A percentile compares a stretch with the other conserved stretches of the same genome.
Evolutionary conservation across 2,888 invertebrate genomes (phyloP).

Genomic region (Diplolepis rosae): DNA sequence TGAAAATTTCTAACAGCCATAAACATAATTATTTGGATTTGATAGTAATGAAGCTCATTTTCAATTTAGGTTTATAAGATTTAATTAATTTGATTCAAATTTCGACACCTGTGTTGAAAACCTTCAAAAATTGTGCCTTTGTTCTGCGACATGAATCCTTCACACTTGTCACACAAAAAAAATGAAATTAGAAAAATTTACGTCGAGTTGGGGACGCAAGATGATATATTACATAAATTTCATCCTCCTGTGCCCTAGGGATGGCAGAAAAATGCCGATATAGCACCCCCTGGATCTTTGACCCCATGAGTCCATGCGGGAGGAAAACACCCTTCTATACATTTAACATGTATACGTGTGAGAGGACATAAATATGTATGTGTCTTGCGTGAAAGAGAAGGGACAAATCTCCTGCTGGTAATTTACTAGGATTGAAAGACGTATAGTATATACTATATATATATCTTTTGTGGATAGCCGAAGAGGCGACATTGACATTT

Average conservation of each 20-base stretch:
- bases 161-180: not conserved
- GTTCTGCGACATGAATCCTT: not conserved
- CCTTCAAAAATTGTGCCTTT: not conserved
- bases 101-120: too few relatives aligned
- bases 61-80: too few relatives aligned
- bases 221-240: not conserved
- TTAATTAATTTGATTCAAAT: too few relatives aligned
- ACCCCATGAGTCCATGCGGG: not conserved
- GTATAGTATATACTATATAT: too few relatives aligned
- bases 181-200: not conserved
- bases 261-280: not conserved
- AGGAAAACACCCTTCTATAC: slow-evolving; percentile 5
- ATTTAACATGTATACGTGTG: not conserved
- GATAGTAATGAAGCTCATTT: too few relatives aligned
- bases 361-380: not conserved
- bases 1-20: too few relatives aligned
- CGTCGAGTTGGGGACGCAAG: not conserved
- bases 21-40: too few relatives aligned
- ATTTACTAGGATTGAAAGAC: not conserved
- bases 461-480: not conserved
- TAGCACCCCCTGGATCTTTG: not conserved
- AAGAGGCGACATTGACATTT: not conserved
- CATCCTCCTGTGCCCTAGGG: not conserved
- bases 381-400: not conserved
- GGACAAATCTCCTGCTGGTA: slow-evolving; percentile 22